These are phyloP conservation scores for Hipposideros larvatus DNA, from an alignment of 2,797 vertebrate genomes.

Conservation along the genomic window DNA sequence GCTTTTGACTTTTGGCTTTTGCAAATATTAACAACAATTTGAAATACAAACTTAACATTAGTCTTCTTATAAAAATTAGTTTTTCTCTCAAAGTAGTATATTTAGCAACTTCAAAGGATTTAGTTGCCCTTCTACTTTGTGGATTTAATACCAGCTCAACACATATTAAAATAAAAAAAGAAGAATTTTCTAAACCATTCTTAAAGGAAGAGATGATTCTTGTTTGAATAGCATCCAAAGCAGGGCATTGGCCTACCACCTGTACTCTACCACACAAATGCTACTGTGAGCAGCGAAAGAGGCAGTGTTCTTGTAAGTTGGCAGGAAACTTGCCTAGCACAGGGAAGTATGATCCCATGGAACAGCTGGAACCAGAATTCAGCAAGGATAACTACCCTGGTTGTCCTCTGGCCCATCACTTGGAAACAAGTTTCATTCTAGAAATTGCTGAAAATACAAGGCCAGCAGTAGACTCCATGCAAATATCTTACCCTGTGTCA, in stretches of 20 bases:
- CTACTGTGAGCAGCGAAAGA: not conserved
- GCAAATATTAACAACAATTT: not conserved
- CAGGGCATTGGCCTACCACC: fast-evolving
- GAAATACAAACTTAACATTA: not conserved
- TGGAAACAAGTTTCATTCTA: not conserved
- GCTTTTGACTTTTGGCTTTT: slow-evolving; percentile 38
- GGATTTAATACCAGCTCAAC: not conserved
- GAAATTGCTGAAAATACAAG: slow-evolving; percentile 27
- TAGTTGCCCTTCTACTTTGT: not conserved
- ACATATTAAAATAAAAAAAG: not conserved
- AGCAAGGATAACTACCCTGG: not conserved
- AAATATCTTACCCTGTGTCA: slow-evolving; percentile 56
- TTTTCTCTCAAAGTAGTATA: slow-evolving; percentile 16
- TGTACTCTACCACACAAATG: not conserved
- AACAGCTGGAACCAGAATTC: not conserved
- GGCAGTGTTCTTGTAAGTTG: not conserved
- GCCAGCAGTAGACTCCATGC: not conserved
- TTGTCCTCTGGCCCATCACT: not conserved
- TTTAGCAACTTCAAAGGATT: not conserved
- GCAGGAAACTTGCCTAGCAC: not conserved
- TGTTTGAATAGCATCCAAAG: not conserved
- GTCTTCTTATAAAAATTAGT: not conserved
- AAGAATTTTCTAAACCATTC: not conserved
- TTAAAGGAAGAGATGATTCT: not conserved
- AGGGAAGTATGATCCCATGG: not conserved